phyloP scores from a whole-genome alignment of 2,113 vertebrate genomes.

The Tenrec ecaudatus region DNA sequence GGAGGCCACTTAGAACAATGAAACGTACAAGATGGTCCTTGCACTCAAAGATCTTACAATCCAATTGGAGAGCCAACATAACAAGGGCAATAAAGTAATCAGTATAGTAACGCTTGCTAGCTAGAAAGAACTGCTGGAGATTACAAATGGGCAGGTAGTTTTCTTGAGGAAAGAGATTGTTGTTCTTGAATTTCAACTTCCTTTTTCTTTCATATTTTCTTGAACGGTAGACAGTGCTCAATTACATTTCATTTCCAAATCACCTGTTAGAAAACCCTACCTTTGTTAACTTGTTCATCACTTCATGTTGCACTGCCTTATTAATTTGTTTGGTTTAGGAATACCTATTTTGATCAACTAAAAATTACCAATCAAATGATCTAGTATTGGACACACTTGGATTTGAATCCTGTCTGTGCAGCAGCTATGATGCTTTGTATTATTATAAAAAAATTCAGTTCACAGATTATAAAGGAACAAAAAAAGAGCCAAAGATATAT shows the following conservation, averaged over 20 bases:
- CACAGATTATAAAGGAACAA: slow-evolving; percentile 8
- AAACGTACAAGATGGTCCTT: slow-evolving; percentile 20
- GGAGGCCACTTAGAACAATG: background rate
- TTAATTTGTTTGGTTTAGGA: slow-evolving; percentile 38
- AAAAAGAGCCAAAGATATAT: slow-evolving; percentile 24
- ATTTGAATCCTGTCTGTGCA: slow-evolving; percentile 5
- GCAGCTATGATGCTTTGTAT: slow-evolving; percentile 4
- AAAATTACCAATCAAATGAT: slow-evolving; percentile 21
- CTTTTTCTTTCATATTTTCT: slow-evolving; percentile 12
- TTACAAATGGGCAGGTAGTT: background rate
- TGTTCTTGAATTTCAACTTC: slow-evolving; percentile 17
- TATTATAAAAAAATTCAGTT: slow-evolving; percentile 27
- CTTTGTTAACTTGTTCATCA: background rate
- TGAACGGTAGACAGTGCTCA: background rate
- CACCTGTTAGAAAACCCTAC: background rate
- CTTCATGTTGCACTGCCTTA: background rate
- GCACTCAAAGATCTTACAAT: background rate
- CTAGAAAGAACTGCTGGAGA: background rate
- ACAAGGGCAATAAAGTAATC: background rate
- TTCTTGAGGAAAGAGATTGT: background rate
- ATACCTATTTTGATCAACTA: slow-evolving; percentile 5
- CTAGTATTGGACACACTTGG: background rate
- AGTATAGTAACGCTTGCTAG: background rate
- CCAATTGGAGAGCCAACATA: background rate
- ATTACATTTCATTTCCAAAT: slow-evolving; percentile 19